Evolutionary conservation across 2,113 vertebrate species (phyloP).

Genomic region (Anoplopoma fimbria): DNA sequence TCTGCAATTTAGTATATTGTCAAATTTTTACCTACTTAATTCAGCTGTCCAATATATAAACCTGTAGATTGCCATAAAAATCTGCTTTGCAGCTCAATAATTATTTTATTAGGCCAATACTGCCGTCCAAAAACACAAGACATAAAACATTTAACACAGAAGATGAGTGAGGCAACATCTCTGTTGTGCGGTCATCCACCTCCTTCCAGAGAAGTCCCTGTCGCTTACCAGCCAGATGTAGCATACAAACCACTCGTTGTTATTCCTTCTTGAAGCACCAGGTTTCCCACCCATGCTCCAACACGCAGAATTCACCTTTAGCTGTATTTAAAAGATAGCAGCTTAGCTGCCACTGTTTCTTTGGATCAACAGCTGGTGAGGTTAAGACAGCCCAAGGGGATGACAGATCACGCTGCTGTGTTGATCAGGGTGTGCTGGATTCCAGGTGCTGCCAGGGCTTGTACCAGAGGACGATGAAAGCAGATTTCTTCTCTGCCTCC

Average conservation of each 20-base stretch:
- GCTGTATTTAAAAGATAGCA: constrained; percentile 5
- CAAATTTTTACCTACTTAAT: constrained; percentile 21
- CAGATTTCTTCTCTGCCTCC: constrained; percentile 19
- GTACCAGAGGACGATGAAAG: constrained; percentile 39
- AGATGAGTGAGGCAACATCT: constrained; percentile 36
- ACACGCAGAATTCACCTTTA: neutral
- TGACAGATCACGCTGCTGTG: neutral
- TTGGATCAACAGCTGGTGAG: constrained; percentile 6
- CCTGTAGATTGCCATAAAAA: constrained; percentile 2
- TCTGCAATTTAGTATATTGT: constrained; percentile 8
- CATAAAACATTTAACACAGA: constrained; percentile 9
- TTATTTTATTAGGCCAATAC: constrained; percentile 32
- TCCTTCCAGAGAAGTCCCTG: constrained; percentile 65
- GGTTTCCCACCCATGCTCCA: neutral
- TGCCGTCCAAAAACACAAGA: constrained; percentile 27
- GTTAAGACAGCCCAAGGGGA: neutral
- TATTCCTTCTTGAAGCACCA: constrained; percentile 26
- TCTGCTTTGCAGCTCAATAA: neutral
- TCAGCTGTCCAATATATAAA: constrained; percentile 8
- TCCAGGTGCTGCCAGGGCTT: constrained; percentile 32
- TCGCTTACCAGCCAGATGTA: constrained; percentile 79
- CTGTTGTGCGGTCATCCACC: constrained; percentile 54
- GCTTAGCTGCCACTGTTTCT: neutral
- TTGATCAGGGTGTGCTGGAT: neutral
- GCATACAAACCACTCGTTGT: constrained; percentile 83